Evolutionary conservation across 2,113 vertebrate genomes (phyloP).

Genomic region (Puffinus mauretanicus): DNA sequence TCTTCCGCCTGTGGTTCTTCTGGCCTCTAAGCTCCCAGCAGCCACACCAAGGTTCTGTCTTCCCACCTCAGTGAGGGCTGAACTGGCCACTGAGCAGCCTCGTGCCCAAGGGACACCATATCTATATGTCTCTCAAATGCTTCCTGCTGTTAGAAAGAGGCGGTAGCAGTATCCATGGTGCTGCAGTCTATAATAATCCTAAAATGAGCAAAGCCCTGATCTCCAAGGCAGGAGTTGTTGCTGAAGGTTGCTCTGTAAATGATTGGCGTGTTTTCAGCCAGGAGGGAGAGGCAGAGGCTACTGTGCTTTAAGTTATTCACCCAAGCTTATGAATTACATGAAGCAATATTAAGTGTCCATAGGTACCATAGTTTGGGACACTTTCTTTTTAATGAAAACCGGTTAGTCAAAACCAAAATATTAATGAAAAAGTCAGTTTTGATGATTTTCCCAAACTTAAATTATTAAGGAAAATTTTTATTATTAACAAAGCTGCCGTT

Average conservation of each 20-base stretch:
- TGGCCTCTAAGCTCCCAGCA: background rate
- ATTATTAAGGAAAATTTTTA: background rate
- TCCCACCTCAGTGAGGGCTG: background rate
- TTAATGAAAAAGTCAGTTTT: background rate
- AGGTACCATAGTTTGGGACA: background rate
- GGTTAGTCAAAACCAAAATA: background rate
- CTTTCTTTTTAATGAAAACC: background rate
- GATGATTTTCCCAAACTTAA: background rate
- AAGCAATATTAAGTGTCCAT: background rate
- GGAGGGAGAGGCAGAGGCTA: background rate
- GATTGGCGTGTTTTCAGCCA: background rate
- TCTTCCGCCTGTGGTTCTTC: background rate
- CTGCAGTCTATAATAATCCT: background rate
- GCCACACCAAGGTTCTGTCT: background rate
- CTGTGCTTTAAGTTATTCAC: background rate
- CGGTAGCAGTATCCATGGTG: background rate
- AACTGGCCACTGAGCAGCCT: background rate
- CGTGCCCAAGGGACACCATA: background rate
- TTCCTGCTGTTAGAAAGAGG: background rate
- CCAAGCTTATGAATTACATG: background rate
- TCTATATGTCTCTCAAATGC: background rate
- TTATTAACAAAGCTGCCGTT: background rate
- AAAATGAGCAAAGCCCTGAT: background rate
- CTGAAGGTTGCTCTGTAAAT: background rate
- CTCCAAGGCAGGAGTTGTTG: background rate